phyloP scores from a whole-genome alignment of 2,888 invertebrate species.

The Microdon myrmicae region DNA sequence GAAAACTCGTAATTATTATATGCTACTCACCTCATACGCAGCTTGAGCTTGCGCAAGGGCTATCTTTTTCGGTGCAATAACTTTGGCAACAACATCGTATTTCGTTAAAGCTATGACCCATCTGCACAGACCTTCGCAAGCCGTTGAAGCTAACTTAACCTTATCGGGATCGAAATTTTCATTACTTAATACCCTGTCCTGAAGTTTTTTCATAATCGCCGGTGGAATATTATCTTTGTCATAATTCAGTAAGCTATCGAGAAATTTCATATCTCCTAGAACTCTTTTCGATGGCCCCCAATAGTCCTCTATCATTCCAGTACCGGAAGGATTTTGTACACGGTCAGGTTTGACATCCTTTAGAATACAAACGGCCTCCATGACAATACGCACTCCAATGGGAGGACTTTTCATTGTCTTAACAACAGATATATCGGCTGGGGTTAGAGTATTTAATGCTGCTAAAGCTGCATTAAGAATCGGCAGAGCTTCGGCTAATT shows the following conservation, averaged over 20 bases:
- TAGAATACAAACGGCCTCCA: conserved; percentile 95
- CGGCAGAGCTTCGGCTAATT: conserved; percentile 91
- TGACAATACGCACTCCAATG: conserved; percentile 85
- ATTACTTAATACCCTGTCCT: conserved; percentile 82
- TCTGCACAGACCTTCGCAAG: conserved; percentile 90
- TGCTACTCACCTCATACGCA: conserved; percentile 72
- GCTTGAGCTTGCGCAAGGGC: conserved; percentile 87
- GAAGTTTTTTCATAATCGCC: conserved; percentile 83
- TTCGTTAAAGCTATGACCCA: conserved; percentile 97
- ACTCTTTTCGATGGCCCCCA: conserved; percentile 92
- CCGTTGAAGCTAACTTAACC: conserved; percentile 85
- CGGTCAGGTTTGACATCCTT: conserved; percentile 92
- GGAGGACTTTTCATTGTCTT: conserved; percentile 98
- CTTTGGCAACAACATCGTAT: conserved; percentile 92
- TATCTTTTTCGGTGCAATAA: conserved; percentile 92
- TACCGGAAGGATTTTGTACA: conserved; percentile 82
- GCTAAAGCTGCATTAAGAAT: conserved; percentile 86
- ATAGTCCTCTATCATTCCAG: conserved; percentile 88
- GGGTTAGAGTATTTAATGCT: conserved; percentile 89
- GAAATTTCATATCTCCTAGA: conserved; percentile 90
- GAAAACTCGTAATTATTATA: too few relatives aligned
- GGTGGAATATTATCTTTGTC: conserved; percentile 92
- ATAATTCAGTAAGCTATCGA: conserved; percentile 86
- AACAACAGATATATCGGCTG: conserved; percentile 87
- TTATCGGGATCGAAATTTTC: conserved; percentile 93